These are phyloP conservation scores for Harpalus rubripes DNA, from an alignment of 2,888 invertebrate species.

Conservation along the genomic window DNA sequence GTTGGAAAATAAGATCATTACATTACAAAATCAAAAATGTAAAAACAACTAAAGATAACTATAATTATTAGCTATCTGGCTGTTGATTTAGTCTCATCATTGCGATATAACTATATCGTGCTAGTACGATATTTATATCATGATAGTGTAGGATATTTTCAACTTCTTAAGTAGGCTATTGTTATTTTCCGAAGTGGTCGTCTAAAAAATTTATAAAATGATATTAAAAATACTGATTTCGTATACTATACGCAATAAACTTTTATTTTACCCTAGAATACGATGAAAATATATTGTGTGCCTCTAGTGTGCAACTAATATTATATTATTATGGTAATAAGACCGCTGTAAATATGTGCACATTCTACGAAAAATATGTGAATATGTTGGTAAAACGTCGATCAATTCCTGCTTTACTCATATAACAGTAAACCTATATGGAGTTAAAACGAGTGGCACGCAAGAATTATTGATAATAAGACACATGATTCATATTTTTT, in stretches of 20 bases:
- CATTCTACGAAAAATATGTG: neutral
- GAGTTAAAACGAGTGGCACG: neutral
- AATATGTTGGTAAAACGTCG: neutral
- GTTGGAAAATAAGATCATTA: too few species aligned
- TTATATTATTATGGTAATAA: slow-evolving; percentile 4
- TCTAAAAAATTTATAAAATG: neutral
- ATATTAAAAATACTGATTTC: neutral
- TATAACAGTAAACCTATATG: neutral
- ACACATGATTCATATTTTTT: too few species aligned
- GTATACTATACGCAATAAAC: neutral
- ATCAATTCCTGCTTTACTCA: neutral
- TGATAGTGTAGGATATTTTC: too few species aligned
- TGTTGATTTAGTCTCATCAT: too few species aligned
- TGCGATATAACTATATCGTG: too few species aligned
- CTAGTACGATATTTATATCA: too few species aligned
- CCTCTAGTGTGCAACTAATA: neutral
- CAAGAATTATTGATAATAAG: too few species aligned
- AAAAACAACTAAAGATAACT: too few species aligned
- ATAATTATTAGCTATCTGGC: too few species aligned
- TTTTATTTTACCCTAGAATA: neutral
- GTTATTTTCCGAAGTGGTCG: too few species aligned
- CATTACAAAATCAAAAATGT: too few species aligned
- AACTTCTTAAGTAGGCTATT: too few species aligned
- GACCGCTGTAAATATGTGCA: neutral
- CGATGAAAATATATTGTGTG: neutral